A percentile compares a stretch with the other conserved stretches of the same genome.
Evolutionary conservation across 2,888 invertebrate species (phyloP).

Genomic region (Falcaria lacertinaria): DNA sequence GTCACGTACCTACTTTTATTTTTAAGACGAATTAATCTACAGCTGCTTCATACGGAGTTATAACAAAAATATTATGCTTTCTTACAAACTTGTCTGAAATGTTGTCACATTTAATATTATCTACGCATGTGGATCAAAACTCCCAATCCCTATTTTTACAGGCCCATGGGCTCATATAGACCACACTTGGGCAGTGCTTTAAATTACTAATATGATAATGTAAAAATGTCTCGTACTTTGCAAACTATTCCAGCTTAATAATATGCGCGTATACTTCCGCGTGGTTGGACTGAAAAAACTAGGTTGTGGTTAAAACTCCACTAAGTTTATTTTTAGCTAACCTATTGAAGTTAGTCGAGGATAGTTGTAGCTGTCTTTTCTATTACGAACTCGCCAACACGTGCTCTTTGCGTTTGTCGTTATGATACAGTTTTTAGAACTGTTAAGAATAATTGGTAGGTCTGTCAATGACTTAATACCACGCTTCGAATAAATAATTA

Average conservation of each 20-base stretch:
- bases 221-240: not conserved
- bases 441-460: too few relatives aligned
- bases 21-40: not conserved
- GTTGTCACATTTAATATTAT: too few relatives aligned
- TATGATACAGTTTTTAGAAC: too few relatives aligned
- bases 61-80: too few relatives aligned
- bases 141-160: too few relatives aligned
- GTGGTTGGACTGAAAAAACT: slow-evolving; percentile 6
- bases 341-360: slow-evolving; percentile 5
- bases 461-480: too few relatives aligned
- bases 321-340: slow-evolving; percentile 15
- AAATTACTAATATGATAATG: too few relatives aligned
- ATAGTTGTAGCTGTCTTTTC: not conserved
- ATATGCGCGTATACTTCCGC: not conserved
- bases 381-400: not conserved
- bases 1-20: not conserved
- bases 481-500: too few relatives aligned
- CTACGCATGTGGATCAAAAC: too few relatives aligned
- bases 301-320: slow-evolving; percentile 15
- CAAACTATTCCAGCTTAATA: not conserved
- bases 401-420: not conserved
- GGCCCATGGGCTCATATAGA: too few relatives aligned
- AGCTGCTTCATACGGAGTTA: not conserved
- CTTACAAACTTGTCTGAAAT: too few relatives aligned
- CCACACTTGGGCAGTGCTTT: too few relatives aligned